phyloP scores from a whole-genome alignment of 1,140 invertebrate species.

The Dreissena rostriformis region DNA sequence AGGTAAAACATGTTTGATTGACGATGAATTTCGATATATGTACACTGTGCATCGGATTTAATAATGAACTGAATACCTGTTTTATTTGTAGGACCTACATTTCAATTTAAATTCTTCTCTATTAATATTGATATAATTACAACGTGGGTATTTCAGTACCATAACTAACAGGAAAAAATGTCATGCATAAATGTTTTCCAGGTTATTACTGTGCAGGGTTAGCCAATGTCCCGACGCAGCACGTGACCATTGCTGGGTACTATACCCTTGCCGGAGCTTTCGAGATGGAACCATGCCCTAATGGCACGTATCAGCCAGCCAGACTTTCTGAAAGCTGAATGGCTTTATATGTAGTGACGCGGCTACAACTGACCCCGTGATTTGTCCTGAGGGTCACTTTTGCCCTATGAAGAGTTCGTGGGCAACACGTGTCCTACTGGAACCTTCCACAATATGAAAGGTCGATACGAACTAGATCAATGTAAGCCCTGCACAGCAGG shows the following conservation, averaged over 20 bases:
- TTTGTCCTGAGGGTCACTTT: conserved; percentile 76
- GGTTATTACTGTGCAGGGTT: conserved; percentile 79
- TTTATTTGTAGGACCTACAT: no score
- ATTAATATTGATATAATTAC: no score
- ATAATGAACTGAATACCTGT: no score
- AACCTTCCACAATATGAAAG: conserved; percentile 69
- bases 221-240: conserved; percentile 74
- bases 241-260: conserved; percentile 72
- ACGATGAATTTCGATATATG: no score
- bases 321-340: conserved; percentile 64
- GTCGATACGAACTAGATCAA: conserved; percentile 68
- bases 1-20: conserved; percentile 1
- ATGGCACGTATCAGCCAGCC: conserved; percentile 72
- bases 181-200: conserved; percentile 72
- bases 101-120: no score
- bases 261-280: conserved; percentile 74
- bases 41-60: no score
- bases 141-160: no score
- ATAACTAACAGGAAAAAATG: no score
- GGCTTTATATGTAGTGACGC: conserved; percentile 78
- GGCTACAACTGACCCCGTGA: conserved; percentile 66
- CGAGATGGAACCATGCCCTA: conserved; percentile 75
- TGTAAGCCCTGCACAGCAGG: conserved; percentile 75
- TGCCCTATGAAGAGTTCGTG: conserved; percentile 74
- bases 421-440: conserved; percentile 76